Conservation (phyloP, 2,113 vertebrate species). For the Atractosteus spatula region DNA sequence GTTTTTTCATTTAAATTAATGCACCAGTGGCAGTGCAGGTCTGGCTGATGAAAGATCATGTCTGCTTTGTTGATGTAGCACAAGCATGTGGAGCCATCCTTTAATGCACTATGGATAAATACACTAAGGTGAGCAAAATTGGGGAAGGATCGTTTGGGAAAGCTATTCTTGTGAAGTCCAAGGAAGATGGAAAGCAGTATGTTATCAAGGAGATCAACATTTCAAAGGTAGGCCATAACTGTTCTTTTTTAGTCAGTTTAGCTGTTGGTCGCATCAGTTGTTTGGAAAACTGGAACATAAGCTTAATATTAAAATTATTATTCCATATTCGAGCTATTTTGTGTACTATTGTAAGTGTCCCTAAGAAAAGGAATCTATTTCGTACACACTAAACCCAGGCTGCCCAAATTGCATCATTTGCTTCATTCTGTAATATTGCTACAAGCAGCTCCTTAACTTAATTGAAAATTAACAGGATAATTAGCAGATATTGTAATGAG, state of each 20-base stretch:
- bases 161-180: slow-evolving; percentile 88
- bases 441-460: no score
- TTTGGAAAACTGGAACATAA: background rate
- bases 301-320: no score
- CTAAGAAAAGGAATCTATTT: no score
- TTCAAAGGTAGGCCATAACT: slow-evolving; percentile 72
- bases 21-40: background rate
- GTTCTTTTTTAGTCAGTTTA: background rate
- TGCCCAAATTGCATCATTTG: no score
- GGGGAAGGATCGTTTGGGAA: slow-evolving; percentile 97
- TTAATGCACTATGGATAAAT: slow-evolving; percentile 84
- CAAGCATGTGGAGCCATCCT: slow-evolving; percentile 63
- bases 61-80: slow-evolving; percentile 36
- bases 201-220: slow-evolving; percentile 98
- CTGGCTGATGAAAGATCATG: background rate
- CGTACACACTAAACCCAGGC: no score
- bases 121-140: slow-evolving; percentile 86
- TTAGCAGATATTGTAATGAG: no score
- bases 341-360: no score
- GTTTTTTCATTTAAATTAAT: background rate
- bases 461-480: no score
- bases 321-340: no score
- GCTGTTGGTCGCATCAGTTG: background rate
- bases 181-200: slow-evolving; percentile 82
- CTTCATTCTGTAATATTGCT: no score